phyloP scores from a whole-genome alignment of 2,888 invertebrate species.

The Phortica okadai region DNA sequence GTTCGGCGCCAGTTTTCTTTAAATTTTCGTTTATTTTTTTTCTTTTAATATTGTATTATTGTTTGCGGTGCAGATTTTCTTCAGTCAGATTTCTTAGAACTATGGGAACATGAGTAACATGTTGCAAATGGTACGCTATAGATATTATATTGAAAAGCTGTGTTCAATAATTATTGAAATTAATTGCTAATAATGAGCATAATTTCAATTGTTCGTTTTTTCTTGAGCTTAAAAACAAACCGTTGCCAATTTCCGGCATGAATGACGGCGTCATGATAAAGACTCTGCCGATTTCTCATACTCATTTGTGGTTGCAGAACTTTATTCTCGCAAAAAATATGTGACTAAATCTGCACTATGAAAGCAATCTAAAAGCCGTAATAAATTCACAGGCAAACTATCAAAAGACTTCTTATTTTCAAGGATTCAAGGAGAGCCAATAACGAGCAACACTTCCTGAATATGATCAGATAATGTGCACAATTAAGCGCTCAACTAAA shows the following conservation, averaged over 20 bases:
- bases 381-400: too few species aligned
- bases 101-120: slow-evolving; percentile 7
- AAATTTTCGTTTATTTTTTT: background rate
- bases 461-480: background rate
- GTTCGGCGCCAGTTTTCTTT: background rate
- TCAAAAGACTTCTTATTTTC: too few species aligned
- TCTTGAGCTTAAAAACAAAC: background rate
- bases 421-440: too few species aligned
- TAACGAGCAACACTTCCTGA: too few species aligned
- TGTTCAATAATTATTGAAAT: background rate
- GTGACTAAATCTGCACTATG: too few species aligned
- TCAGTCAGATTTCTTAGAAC: slow-evolving; percentile 4
- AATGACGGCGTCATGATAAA: background rate
- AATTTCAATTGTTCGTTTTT: background rate
- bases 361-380: too few species aligned
- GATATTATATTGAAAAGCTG: background rate
- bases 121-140: background rate
- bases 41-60: background rate
- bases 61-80: slow-evolving; percentile 7
- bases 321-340: too few species aligned
- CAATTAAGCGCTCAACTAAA: background rate
- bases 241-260: slow-evolving; percentile 2
- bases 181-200: slow-evolving; percentile 14
- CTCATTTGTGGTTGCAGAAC: background rate
- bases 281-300: background rate